Conservation (phyloP, 1,140 invertebrate species). For the Drosophila aff. region DNA sequence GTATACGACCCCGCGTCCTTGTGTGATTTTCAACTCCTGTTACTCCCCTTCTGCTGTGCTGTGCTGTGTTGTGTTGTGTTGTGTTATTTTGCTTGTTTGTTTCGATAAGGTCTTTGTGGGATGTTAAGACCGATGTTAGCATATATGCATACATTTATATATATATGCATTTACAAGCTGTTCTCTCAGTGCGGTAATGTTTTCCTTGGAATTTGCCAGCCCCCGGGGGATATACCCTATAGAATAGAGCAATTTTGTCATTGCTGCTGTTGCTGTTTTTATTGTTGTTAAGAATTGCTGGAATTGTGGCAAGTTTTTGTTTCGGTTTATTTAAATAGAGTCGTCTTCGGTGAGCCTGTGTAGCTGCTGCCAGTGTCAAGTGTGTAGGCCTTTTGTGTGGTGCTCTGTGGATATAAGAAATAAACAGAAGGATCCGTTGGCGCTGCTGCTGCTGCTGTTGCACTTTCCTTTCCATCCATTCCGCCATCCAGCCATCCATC, state of each 20-base stretch:
- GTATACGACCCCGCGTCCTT: constrained; percentile 19
- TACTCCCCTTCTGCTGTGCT: not conserved
- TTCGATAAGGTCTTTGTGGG: constrained; percentile 46
- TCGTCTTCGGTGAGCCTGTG: constrained; percentile 10
- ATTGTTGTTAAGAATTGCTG: constrained; percentile 26
- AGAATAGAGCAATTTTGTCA: constrained; percentile 38
- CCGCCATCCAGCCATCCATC: constrained; percentile 9
- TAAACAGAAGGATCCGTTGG: constrained; percentile 41
- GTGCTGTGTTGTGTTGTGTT: not conserved
- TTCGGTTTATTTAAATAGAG: constrained; percentile 56
- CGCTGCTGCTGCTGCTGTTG: constrained; percentile 19
- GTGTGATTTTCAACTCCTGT: constrained; percentile 16
- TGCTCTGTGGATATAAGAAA: constrained; percentile 37
- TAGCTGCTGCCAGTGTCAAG: constrained; percentile 17
- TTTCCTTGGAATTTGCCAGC: constrained; percentile 38
- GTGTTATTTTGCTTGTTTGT: constrained; percentile 41
- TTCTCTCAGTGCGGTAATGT: constrained; percentile 44
- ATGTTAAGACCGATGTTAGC: constrained; percentile 25
- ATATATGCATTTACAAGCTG: constrained; percentile 31
- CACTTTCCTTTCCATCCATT: constrained; percentile 27
- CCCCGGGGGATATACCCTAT: constrained; percentile 20
- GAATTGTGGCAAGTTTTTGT: constrained; percentile 50
- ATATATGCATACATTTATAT: constrained; percentile 1
- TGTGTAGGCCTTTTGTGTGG: constrained; percentile 53
- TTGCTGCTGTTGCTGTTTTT: constrained; percentile 18